Conservation (phyloP, 2,797 vertebrate species). For the Numenius phaeopus region DNA sequence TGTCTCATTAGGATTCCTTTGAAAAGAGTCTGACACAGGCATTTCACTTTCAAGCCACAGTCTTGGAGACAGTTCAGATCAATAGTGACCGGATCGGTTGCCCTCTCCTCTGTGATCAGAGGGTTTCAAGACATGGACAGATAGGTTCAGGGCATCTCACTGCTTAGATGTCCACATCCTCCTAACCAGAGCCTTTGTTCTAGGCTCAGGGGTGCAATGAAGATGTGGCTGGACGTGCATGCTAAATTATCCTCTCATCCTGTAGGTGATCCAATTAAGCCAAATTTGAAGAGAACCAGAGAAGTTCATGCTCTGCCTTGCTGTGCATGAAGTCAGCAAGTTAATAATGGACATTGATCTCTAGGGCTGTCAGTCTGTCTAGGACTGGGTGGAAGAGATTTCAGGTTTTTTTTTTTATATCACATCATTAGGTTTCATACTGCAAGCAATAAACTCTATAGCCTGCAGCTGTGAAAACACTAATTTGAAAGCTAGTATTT, state of each 20-base stretch:
- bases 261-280: slow-evolving; percentile 64
- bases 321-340: slow-evolving; percentile 33
- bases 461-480: slow-evolving; percentile 34
- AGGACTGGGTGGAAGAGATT: neutral
- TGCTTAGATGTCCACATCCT: neutral
- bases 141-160: neutral
- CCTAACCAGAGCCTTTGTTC: slow-evolving; percentile 29
- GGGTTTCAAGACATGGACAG: neutral
- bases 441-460: slow-evolving; percentile 34
- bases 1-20: neutral
- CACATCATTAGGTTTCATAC: slow-evolving; percentile 38
- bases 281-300: slow-evolving; percentile 59
- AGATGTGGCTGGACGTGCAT: slow-evolving; percentile 4
- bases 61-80: neutral
- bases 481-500: slow-evolving; percentile 36
- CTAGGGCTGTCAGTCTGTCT: slow-evolving; percentile 14
- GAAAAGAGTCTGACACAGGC: neutral
- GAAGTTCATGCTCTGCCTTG: slow-evolving; percentile 38
- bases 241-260: slow-evolving; percentile 54
- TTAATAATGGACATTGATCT: slow-evolving; percentile 59
- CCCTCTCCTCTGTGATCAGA: slow-evolving; percentile 3
- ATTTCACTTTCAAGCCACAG: neutral
- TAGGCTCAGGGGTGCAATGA: slow-evolving; percentile 33
- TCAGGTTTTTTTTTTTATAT: neutral
- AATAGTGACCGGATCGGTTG: neutral